Evolutionary conservation across 2,797 vertebrate genomes (phyloP).

Genomic region (Eulemur coronatus): DNA sequence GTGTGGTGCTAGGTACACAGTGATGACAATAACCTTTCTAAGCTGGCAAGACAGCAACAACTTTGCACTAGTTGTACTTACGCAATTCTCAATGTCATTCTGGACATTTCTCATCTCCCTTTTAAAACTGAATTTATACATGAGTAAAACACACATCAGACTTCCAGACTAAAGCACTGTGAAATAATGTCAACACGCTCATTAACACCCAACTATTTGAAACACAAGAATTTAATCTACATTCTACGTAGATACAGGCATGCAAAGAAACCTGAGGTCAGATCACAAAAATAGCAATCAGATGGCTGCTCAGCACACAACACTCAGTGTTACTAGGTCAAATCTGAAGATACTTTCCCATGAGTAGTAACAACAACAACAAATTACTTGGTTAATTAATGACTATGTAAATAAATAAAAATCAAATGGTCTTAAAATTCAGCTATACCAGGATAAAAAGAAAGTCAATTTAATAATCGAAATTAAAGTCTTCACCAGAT

Average conservation of each 20-base stretch:
- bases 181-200: constrained; percentile 5
- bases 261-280: constrained; percentile 61
- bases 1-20: background rate
- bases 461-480: constrained; percentile 33
- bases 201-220: constrained; percentile 26
- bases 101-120: background rate
- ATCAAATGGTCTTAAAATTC: constrained; percentile 42
- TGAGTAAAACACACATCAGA: constrained; percentile 10
- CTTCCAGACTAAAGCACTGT: background rate
- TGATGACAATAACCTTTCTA: constrained; percentile 46
- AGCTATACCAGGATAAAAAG: background rate
- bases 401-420: background rate
- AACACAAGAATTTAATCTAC: constrained; percentile 63
- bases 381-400: background rate
- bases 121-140: constrained; percentile 35
- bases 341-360: background rate
- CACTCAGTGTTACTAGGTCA: background rate
- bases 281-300: constrained; percentile 65
- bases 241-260: constrained; percentile 57
- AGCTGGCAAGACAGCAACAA: background rate
- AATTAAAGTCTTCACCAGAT: constrained; percentile 24
- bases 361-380: constrained; percentile 13
- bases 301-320: constrained; percentile 43
- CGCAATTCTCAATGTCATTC: constrained; percentile 38
- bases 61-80: background rate